phyloP scores from a whole-genome alignment of 2,113 vertebrate genomes.

The Bubalus kerabau region DNA sequence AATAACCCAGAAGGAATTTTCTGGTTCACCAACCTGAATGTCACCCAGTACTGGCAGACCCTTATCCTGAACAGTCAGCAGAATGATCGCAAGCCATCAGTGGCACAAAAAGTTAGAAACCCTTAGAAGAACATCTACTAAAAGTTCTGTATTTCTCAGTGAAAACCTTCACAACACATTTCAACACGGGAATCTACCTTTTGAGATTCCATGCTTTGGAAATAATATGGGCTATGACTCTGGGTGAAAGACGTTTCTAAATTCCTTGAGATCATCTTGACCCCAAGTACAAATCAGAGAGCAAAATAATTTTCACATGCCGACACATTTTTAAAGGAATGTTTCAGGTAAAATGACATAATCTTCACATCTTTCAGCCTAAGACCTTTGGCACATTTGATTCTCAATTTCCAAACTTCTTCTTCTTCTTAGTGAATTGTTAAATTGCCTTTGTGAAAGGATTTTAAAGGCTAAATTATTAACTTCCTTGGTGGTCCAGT shows the following conservation, averaged over 20 bases:
- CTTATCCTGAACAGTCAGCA: neutral
- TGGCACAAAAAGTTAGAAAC: neutral
- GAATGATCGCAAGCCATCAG: rapidly evolving
- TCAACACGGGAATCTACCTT: too few species aligned
- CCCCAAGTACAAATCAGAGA: rapidly evolving
- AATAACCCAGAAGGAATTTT: neutral
- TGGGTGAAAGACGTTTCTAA: too few species aligned
- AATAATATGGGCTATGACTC: rapidly evolving
- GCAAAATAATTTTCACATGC: neutral
- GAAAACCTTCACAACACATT: neutral
- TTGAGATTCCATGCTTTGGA: rapidly evolving
- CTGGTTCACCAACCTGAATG: neutral
- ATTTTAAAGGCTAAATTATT: neutral
- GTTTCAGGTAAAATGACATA: neutral
- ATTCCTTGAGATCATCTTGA: neutral
- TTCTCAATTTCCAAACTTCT: neutral
- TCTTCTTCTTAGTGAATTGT: neutral
- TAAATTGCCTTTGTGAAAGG: neutral
- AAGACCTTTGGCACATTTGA: neutral
- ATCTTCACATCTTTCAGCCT: neutral
- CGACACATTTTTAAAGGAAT: neutral
- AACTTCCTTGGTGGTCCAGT: neutral
- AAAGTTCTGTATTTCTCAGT: neutral
- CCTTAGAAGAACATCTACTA: too few species aligned
- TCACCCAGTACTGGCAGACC: neutral